Base-by-base conservation (phyloP, 64 coral and sea anemone species). In the Actinia equina region DNA sequence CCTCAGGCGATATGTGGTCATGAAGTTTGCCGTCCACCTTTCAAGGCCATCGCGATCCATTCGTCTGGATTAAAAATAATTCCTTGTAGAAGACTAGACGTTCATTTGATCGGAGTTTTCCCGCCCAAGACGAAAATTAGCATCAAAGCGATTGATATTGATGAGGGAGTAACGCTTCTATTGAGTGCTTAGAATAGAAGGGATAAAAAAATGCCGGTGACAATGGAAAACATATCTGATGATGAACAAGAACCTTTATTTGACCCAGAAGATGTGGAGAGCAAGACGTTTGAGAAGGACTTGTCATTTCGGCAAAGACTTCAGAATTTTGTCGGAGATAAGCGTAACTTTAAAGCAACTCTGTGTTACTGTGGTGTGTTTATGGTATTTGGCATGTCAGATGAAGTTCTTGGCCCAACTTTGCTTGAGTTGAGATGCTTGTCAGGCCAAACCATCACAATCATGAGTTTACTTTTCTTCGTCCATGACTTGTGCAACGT, bases 371-470 rank as follows among this genome's bases (percentile, higher is more conserved):
- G 94, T n/a, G 94, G 94, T 64, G 94, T 97, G 0, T 97, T 97
- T 71, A 93, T 93, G 94, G 94, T 97, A 45, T 97, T 97, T 86
- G 94, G 94, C 17, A 97, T 97, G 94, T 97, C 94, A 25, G 94
- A 97, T 82, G 94, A 97, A 71, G 92, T 97, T 6, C 52, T 97
- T n/a, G 94, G 94, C 8, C 94, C 94, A 3, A 97, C 94, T 17
- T 81, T 97, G 23, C 76, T 97, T 54, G 94, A 97, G 56, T 71
- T 97, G 1, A 86, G 86, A 79, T 97, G 94, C 22, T 49, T 97
- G 10, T 93, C 94, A 22, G 94, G 94, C 45, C 91, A 97, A 83
- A 88, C 94, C 22, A 90, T 97, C 23, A 97, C 94, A 17, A 77
- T 97, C 0, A 97, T 97, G 94, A 97, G 94, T 74, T 83, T 97